phyloP scores from a whole-genome alignment of 2,113 vertebrate genomes.

The Scomber scombrus region DNA sequence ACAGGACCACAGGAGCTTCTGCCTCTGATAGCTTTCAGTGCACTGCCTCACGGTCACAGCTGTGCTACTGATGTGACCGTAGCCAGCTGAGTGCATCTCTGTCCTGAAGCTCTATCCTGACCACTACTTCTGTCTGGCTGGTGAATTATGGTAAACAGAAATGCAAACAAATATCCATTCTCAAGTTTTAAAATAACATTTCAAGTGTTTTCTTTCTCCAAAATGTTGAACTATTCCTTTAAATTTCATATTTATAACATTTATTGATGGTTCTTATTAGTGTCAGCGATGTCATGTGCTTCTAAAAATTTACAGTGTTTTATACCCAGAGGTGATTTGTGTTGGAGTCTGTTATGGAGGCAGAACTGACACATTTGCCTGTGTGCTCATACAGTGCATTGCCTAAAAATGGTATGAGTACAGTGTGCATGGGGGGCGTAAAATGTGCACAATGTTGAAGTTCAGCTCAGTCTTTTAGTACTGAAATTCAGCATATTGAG shows the following conservation, averaged over 20 bases:
- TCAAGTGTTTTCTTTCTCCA: too few species aligned
- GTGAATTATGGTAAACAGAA: slow-evolving; percentile 17
- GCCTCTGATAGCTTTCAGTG: slow-evolving; percentile 24
- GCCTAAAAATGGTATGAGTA: slow-evolving; percentile 31
- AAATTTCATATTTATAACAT: not conserved
- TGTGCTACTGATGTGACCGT: slow-evolving; percentile 46
- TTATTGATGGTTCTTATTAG: slow-evolving; percentile 20
- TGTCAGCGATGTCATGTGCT: slow-evolving; percentile 3
- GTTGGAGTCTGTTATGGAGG: slow-evolving; percentile 45
- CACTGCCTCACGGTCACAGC: slow-evolving; percentile 27
- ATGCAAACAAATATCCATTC: slow-evolving; percentile 14
- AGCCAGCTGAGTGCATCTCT: slow-evolving; percentile 44
- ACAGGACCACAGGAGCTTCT: slow-evolving; percentile 26
- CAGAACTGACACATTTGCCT: slow-evolving; percentile 52
- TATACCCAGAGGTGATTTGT: slow-evolving; percentile 41
- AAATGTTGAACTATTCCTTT: not conserved
- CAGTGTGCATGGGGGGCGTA: slow-evolving; percentile 34
- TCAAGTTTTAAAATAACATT: not conserved
- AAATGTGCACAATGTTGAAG: slow-evolving; percentile 46
- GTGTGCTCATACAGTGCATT: slow-evolving; percentile 37
- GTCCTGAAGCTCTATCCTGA: slow-evolving; percentile 44
- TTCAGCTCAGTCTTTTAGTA: slow-evolving; percentile 42
- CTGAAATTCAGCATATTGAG: slow-evolving; percentile 17
- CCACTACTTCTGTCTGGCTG: slow-evolving; percentile 18
- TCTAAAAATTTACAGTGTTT: slow-evolving; percentile 19